A percentile compares a stretch with the other conserved stretches of the same genome.
Conservation (phyloP, 2,888 invertebrate species). For the Spodoptera littoralis region DNA sequence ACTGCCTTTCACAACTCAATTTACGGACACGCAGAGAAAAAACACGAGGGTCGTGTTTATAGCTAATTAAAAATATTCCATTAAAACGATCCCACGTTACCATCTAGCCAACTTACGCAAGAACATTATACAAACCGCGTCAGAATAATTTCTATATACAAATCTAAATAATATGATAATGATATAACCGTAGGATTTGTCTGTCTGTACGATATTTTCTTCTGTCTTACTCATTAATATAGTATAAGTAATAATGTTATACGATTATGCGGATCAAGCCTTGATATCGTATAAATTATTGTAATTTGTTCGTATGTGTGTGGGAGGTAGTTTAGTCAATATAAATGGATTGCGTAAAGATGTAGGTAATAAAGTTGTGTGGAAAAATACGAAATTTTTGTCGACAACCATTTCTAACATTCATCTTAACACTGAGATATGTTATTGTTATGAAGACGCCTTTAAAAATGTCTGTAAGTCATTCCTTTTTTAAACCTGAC, state of each 20-base stretch:
- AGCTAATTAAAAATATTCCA: conserved; percentile 35
- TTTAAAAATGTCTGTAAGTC: too few species aligned
- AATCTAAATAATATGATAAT: conserved; percentile 30
- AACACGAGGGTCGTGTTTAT: conserved; percentile 15
- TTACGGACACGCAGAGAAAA: conserved; percentile 17
- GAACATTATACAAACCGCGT: conserved; percentile 1
- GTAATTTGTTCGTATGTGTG: conserved; percentile 17
- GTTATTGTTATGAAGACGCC: too few species aligned
- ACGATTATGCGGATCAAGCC: conserved; percentile 27
- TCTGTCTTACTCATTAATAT: conserved; percentile 41
- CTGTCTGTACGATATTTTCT: conserved; percentile 31
- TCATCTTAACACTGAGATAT: too few species aligned
- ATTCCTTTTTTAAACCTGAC: too few species aligned
- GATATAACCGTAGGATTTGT: conserved; percentile 1
- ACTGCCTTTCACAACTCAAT: conserved; percentile 23
- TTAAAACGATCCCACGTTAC: conserved; percentile 3
- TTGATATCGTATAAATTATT: conserved; percentile 38
- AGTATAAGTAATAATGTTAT: conserved; percentile 37
- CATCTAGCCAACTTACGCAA: neutral
- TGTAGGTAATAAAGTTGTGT: neutral
- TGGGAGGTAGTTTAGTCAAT: conserved; percentile 11
- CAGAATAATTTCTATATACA: conserved; percentile 14
- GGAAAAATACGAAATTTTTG: too few species aligned
- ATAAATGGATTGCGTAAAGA: conserved; percentile 2
- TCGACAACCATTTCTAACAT: neutral